Percentiles rank a stretch among this genome's conserved stretches.
Evolutionary conservation across 2,113 vertebrate species (phyloP).

Genomic region (Tragelaphus imberbis): DNA sequence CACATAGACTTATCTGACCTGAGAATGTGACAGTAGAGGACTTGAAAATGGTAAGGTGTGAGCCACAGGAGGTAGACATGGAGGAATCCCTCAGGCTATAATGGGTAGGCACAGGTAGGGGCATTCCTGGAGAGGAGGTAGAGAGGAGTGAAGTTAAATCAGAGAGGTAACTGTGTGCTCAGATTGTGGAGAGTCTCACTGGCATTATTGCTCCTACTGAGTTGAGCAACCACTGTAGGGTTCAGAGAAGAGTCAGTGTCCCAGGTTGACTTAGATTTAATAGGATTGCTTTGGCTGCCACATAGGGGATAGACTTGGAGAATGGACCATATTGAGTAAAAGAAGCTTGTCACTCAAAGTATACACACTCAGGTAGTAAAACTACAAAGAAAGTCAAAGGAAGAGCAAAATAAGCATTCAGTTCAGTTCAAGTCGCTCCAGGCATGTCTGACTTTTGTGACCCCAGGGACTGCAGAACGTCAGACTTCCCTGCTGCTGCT

Average conservation of each 20-base stretch:
- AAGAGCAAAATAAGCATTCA: not conserved
- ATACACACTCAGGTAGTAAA: not conserved
- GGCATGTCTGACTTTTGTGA: not conserved
- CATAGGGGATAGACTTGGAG: not conserved
- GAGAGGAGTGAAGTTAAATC: not conserved
- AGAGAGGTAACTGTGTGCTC: not conserved
- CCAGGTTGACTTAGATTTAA: not conserved
- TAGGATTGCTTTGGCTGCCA: not conserved
- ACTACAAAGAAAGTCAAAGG: not conserved
- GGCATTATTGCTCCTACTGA: not conserved
- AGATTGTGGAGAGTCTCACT: not conserved
- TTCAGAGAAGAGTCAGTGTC: not conserved
- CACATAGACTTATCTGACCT: not conserved
- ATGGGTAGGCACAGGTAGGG: not conserved
- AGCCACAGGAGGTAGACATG: not conserved
- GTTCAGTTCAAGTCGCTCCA: not conserved
- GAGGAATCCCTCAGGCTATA: not conserved
- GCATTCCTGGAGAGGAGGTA: not conserved
- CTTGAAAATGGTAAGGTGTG: not conserved
- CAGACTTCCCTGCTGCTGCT: not conserved
- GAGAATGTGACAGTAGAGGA: not conserved
- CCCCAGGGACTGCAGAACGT: not conserved
- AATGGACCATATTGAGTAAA: not conserved
- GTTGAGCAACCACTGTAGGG: not conserved
- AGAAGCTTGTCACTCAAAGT: not conserved